These are phyloP conservation scores for Smittia aterrima DNA, from an alignment of 2,888 invertebrate genomes.

Conservation along the genomic window DNA sequence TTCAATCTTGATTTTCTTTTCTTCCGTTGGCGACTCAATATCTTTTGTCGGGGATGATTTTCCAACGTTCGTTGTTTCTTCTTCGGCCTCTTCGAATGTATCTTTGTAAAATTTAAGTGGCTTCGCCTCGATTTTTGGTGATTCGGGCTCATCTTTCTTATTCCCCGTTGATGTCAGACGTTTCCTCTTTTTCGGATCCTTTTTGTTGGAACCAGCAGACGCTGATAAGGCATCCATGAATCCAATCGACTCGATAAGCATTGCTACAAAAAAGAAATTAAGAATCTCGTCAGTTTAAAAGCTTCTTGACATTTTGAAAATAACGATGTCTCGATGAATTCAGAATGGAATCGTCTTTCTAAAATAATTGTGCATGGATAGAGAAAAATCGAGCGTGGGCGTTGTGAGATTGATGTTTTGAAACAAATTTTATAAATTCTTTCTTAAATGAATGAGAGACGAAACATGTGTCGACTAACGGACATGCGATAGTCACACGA, in stretches of 20 bases:
- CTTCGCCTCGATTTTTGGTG: constrained; percentile 49
- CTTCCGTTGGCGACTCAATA: constrained; percentile 46
- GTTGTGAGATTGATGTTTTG: not conserved
- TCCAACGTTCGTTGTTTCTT: constrained; percentile 49
- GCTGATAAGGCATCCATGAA: constrained; percentile 89
- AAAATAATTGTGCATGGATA: not conserved
- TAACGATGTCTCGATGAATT: not conserved
- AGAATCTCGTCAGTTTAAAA: constrained; percentile 45
- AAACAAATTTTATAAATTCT: not conserved
- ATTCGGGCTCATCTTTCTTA: constrained; percentile 46
- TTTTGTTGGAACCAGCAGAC: constrained; percentile 68
- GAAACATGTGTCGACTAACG: too few species aligned
- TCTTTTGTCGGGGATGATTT: constrained; percentile 47
- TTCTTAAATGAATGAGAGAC: not conserved
- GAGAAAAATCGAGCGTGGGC: not conserved
- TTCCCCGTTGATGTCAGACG: constrained; percentile 67
- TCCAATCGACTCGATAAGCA: constrained; percentile 85
- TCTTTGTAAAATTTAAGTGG: constrained; percentile 87
- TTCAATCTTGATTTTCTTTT: constrained; percentile 43
- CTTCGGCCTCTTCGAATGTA: constrained; percentile 65
- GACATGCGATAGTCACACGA: too few species aligned
- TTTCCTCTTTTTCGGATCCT: constrained; percentile 76
- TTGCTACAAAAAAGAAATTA: constrained; percentile 60
- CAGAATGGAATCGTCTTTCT: constrained; percentile 15
- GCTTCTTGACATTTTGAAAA: too few species aligned